Evolutionary conservation across 2,888 invertebrate species (phyloP).

Genomic region (Nipponacmea schrenckii): DNA sequence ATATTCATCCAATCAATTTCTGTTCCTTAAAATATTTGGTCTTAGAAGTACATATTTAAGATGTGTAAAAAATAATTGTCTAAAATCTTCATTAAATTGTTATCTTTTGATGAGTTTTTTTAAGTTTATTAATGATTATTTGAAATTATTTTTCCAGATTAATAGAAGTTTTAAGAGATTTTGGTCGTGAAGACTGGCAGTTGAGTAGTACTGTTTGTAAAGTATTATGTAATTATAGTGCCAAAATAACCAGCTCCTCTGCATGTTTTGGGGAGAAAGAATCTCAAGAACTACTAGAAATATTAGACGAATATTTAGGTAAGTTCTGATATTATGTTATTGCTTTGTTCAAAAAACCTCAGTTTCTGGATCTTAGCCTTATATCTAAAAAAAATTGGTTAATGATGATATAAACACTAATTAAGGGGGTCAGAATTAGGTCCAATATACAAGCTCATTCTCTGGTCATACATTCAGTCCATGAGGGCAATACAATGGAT

Average conservation of each 20-base stretch:
- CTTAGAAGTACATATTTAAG: too few relatives aligned
- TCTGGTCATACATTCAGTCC: too few relatives aligned
- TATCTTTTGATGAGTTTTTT: too few relatives aligned
- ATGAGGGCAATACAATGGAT: too few relatives aligned
- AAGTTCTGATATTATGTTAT: conserved; percentile 9
- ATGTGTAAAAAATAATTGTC: too few relatives aligned
- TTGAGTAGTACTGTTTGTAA: conserved; percentile 80
- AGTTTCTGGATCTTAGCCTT: background rate
- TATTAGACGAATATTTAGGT: conserved; percentile 59
- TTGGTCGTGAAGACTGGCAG: conserved; percentile 77
- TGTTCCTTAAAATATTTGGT: too few relatives aligned
- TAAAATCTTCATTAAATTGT: too few relatives aligned
- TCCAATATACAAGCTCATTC: too few relatives aligned
- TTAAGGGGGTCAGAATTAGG: too few relatives aligned
- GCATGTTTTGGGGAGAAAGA: conserved; percentile 61
- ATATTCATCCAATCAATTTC: background rate
- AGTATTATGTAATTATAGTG: conserved; percentile 78
- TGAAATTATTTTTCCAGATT: conserved; percentile 60
- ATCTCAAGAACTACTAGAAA: conserved; percentile 57
- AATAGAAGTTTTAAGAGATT: conserved; percentile 72
- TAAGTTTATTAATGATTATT: background rate
- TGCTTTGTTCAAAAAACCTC: conserved; percentile 1
- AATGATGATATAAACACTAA: background rate
- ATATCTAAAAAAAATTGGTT: background rate
- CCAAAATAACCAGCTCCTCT: conserved; percentile 61